A percentile compares a stretch with the other conserved stretches of the same genome.
Conservation (phyloP, 2,888 invertebrate species). For the Amphipyra tragopoginis region DNA sequence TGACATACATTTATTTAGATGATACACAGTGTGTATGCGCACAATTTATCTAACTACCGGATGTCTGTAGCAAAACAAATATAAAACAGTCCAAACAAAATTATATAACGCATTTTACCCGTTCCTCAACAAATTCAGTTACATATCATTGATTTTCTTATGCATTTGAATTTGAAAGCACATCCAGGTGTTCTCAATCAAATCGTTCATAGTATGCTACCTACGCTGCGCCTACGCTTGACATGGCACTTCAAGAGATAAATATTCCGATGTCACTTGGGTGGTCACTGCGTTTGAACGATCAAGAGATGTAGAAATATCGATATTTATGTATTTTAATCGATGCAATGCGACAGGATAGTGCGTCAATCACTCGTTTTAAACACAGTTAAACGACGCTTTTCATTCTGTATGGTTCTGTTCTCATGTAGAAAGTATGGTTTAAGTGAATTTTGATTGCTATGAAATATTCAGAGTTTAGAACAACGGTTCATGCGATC, state of each 20-base stretch:
- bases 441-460: constrained; percentile 53
- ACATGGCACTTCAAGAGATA: constrained; percentile 38
- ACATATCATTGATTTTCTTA: constrained; percentile 62
- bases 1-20: constrained; percentile 47
- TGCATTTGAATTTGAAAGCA: constrained; percentile 80
- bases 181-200: constrained; percentile 73
- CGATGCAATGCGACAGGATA: constrained; percentile 52
- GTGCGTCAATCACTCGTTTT: constrained; percentile 56
- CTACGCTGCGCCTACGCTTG: constrained; percentile 34
- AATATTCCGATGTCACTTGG: constrained; percentile 54
- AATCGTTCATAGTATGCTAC: constrained; percentile 21
- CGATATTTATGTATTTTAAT: constrained; percentile 57
- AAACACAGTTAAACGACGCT: constrained; percentile 2
- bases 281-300: constrained; percentile 40
- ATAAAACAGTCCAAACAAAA: constrained; percentile 50
- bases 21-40: constrained; percentile 39
- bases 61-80: constrained; percentile 64
- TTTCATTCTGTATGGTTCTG: constrained; percentile 11
- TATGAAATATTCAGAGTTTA: constrained; percentile 61
- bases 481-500: constrained; percentile 11
- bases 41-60: constrained; percentile 57
- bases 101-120: constrained; percentile 55
- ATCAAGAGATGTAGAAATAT: constrained; percentile 21
- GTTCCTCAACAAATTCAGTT: constrained; percentile 71
- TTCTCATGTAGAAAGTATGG: constrained; percentile 31